Conservation (phyloP, 23 tunicate genomes). For the Styela clava region DNA sequence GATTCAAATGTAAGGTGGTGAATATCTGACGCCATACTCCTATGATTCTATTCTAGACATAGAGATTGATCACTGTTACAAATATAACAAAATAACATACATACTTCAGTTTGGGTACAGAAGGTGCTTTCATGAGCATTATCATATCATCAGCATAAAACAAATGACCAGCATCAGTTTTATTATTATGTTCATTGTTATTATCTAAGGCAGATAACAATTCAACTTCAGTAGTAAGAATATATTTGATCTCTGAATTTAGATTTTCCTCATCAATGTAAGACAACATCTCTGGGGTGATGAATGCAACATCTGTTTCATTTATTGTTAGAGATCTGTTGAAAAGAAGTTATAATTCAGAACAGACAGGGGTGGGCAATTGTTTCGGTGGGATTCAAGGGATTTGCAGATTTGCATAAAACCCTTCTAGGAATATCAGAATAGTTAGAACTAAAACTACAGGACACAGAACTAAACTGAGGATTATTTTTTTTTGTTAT, state of each 20-base stretch:
- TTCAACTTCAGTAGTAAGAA: constrained; percentile 29
- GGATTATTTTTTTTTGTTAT: too few relatives aligned
- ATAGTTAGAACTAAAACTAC: too few relatives aligned
- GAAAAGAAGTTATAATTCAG: not conserved
- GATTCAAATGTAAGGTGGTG: too few relatives aligned
- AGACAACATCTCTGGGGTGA: constrained; percentile 43
- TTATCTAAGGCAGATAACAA: constrained; percentile 10
- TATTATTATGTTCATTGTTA: not conserved
- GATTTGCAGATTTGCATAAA: not conserved
- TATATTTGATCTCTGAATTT: constrained; percentile 40
- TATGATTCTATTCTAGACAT: too few relatives aligned
- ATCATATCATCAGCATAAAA: constrained; percentile 71
- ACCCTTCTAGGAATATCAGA: too few relatives aligned
- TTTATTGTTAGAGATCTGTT: constrained; percentile 58
- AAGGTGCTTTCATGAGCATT: constrained; percentile 87
- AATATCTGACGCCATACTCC: too few relatives aligned
- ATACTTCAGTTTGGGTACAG: constrained; percentile 60
- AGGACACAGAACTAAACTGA: too few relatives aligned
- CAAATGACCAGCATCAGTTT: constrained; percentile 54
- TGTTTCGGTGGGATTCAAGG: not conserved
- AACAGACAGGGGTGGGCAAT: too few relatives aligned
- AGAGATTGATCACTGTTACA: too few relatives aligned
- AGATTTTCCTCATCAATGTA: constrained; percentile 68
- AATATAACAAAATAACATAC: not conserved
- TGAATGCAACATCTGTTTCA: constrained; percentile 69